A percentile compares a stretch with the other conserved stretches of the same genome.
phyloP scores from a whole-genome alignment of 2,113 vertebrate genomes.

The Onychostoma macrolepis region DNA sequence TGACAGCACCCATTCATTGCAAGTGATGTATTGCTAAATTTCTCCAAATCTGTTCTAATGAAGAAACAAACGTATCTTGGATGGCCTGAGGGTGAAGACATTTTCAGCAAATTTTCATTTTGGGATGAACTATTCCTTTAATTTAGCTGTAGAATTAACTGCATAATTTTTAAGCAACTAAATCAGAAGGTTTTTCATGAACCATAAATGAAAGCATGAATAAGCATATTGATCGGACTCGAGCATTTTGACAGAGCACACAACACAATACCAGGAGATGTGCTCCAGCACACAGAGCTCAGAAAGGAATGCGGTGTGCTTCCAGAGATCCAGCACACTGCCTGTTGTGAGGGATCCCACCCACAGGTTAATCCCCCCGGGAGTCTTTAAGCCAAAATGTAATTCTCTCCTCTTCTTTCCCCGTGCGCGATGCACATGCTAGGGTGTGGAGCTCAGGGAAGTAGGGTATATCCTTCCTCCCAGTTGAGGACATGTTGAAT shows the following conservation, averaged over 20 bases:
- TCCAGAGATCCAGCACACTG: conserved; percentile 12
- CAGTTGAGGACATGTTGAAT: conserved; percentile 64
- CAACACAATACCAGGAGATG: neutral
- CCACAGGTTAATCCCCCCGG: conserved; percentile 58
- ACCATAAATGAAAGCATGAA: neutral
- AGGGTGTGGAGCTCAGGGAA: conserved; percentile 69
- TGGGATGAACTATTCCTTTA: neutral
- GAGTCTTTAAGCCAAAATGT: conserved; percentile 55
- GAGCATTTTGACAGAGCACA: neutral
- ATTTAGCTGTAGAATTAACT: neutral
- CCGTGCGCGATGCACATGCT: conserved; percentile 58
- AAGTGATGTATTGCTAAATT: neutral
- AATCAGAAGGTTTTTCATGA: neutral
- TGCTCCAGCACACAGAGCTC: neutral
- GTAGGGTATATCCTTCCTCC: conserved; percentile 77
- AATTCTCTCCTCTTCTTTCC: conserved; percentile 70
- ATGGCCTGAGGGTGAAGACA: neutral
- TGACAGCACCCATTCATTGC: neutral
- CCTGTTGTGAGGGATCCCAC: conserved; percentile 59
- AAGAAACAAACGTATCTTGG: neutral
- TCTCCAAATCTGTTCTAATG: neutral
- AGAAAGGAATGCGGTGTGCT: conserved; percentile 2
- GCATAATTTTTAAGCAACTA: neutral
- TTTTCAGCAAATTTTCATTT: neutral
- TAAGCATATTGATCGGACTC: neutral